Conservation (phyloP, 2,113 vertebrate genomes). For the Psophia crepitans region DNA sequence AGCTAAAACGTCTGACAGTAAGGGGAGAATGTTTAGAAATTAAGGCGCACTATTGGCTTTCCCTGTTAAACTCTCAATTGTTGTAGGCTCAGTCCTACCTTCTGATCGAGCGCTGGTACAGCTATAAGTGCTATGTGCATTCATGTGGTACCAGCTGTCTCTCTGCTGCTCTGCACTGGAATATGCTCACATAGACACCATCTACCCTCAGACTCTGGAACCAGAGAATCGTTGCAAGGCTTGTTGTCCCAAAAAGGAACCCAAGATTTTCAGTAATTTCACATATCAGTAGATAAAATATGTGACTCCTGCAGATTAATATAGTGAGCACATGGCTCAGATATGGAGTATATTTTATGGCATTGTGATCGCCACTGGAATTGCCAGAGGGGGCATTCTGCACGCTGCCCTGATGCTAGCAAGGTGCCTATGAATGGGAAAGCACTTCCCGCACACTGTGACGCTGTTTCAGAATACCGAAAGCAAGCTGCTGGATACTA, state of each 20-base stretch:
- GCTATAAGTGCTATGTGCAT: too few species aligned
- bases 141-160: fast-evolving
- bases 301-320: not conserved
- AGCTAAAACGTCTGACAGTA: not conserved
- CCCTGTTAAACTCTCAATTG: not conserved
- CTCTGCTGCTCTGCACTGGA: not conserved
- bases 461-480: fast-evolving
- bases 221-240: not conserved
- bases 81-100: not conserved
- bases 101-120: not conserved
- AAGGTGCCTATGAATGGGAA: not conserved
- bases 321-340: not conserved
- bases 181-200: fast-evolving
- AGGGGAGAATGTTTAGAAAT: not conserved
- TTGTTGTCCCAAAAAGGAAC: not conserved
- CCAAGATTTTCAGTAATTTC: not conserved
- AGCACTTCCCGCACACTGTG: fast-evolving
- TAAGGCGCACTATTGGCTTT: not conserved
- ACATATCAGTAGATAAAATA: not conserved
- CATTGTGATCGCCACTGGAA: too few species aligned
- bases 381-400: not conserved
- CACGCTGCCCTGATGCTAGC: fast-evolving
- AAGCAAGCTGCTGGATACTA: not conserved
- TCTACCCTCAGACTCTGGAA: not conserved
- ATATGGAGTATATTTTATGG: not conserved